Evolutionary conservation across 2,113 vertebrate genomes (phyloP), one percentile per base, ranked within the genome.

Genomic region (Oryzias celebensis): DNA sequence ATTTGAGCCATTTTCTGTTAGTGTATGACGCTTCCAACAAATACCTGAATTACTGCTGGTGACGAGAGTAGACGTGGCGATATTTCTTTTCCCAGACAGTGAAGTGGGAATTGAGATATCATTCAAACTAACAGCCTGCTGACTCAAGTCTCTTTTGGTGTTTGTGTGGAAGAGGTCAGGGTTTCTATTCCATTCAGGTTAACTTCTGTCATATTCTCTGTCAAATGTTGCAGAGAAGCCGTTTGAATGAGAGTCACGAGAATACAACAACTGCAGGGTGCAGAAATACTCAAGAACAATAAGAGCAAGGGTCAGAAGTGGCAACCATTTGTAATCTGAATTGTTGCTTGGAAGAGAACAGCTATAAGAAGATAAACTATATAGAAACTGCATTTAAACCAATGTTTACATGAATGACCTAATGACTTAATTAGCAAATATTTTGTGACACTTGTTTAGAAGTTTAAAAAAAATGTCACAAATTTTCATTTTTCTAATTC

Each of bases 41-140:
- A 82, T 56, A 75, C 62, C 73, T 79, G 82, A 87, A 75, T 88
- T 86, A 88, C 78, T 81, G 68, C 82, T 71, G 71, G 52, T 90
- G 80, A 87, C 85, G 73, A 64, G 47, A 58, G 62, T 56, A 62
- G 75, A 73, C 84, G 73, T 73, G 85, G 80, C 77, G 67, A 79
- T 81, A 86, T 89, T 88, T 85, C 76, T 88, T 89, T 82, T 88
- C 73, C 75, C 77, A 85, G 85, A 86, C 65, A 52, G 69, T 58
- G 55, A 66, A 84, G 73, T 78, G 84, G 77, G 80, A 90, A 91
- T 91, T 89, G 89, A 91, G 84, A 84, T 90, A 91, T 92, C 83
- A 87, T 90, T 92, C 90, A 92, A 88, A 81, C 56, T 84, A 88
- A 88, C 70, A 78, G 69, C 75, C 54, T 49, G 71, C 86, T 89